phyloP scores from a whole-genome alignment of 2,888 invertebrate genomes.

The Rhagonycha lutea region DNA sequence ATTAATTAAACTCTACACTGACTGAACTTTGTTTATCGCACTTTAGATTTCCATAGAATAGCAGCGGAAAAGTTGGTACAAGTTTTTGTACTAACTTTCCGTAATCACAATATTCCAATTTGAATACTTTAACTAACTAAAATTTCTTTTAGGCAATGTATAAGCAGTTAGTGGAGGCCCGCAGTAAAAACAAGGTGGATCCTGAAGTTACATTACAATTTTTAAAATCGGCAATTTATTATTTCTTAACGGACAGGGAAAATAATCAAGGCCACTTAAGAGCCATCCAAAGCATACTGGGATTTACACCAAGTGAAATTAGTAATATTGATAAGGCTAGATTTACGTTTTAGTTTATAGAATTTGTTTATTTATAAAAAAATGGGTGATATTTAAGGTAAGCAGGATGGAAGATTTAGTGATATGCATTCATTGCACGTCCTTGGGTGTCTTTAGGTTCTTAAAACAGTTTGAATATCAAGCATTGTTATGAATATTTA shows the following conservation, averaged over 20 bases:
- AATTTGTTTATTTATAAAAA: not conserved
- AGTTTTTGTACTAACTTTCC: not conserved
- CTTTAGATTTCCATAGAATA: not conserved
- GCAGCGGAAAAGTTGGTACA: not conserved
- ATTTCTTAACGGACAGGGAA: constrained; percentile 88
- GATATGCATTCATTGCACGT: not conserved
- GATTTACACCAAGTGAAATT: constrained; percentile 82
- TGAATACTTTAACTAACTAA: not conserved
- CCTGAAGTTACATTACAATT: constrained; percentile 92
- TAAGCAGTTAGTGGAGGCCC: constrained; percentile 78
- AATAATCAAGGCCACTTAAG: constrained; percentile 86
- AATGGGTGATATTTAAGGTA: not conserved
- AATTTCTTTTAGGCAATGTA: constrained; percentile 75
- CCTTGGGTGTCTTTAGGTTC: not conserved
- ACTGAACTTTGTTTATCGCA: not conserved
- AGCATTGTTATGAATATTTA: not conserved
- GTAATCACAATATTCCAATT: not conserved
- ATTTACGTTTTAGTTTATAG: constrained; percentile 17
- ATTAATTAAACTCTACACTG: not conserved
- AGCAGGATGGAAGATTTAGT: not conserved
- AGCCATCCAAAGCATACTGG: constrained; percentile 90
- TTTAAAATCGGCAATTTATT: constrained; percentile 90
- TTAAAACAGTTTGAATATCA: not conserved
- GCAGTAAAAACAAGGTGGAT: constrained; percentile 75
- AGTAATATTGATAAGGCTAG: constrained; percentile 76